Conservation (phyloP, 2,113 vertebrate species). For the Melanerpes formicivorus region DNA sequence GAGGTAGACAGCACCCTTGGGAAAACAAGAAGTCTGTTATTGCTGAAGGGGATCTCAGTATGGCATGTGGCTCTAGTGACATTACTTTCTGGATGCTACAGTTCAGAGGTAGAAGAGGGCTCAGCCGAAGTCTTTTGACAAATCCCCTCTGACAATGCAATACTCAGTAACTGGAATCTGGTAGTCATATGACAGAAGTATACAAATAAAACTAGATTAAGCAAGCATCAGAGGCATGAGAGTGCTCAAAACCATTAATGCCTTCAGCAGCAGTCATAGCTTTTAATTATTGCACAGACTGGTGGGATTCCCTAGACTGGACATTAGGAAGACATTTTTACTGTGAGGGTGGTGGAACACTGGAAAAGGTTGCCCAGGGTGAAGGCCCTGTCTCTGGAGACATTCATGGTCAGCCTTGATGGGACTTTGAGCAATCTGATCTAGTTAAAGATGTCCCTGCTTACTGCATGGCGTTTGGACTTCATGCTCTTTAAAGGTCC, state of each 20-base stretch:
- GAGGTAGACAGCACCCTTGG: background rate
- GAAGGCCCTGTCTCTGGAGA: no score
- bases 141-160: background rate
- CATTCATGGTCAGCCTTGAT: no score
- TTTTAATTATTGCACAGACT: background rate
- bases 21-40: background rate
- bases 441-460: no score
- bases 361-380: no score
- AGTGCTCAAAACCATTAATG: background rate
- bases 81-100: background rate
- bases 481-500: no score
- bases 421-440: no score
- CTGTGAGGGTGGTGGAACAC: no score
- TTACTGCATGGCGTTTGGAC: no score
- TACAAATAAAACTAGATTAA: background rate
- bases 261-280: background rate
- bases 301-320: background rate
- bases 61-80: fast-evolving
- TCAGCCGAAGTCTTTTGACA: background rate
- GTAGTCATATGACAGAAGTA: background rate
- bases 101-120: background rate
- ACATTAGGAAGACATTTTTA: no score
- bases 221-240: background rate
- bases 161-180: background rate
- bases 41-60: background rate